phyloP scores from a whole-genome alignment of 2,113 vertebrate species.

The Oncorhynchus mykiss region DNA sequence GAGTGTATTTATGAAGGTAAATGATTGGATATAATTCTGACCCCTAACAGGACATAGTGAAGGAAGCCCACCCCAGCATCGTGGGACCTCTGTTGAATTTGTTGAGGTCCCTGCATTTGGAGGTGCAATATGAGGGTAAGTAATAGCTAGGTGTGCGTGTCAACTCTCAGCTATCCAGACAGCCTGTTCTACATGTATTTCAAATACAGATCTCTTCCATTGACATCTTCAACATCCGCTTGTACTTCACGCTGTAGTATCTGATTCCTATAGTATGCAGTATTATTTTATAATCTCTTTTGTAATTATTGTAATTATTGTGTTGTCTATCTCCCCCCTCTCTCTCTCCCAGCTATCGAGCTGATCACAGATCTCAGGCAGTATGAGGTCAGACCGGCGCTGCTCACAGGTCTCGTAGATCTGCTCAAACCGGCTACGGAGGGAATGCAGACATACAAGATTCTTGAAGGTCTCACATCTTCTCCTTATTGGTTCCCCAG shows the following conservation, averaged over 20 bases:
- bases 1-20: background rate
- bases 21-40: background rate
- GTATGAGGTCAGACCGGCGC: conserved; percentile 56
- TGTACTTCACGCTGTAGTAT: too few relatives aligned
- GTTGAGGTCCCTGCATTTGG: conserved; percentile 71
- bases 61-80: conserved; percentile 61
- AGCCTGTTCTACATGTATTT: too few relatives aligned
- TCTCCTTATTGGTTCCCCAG: background rate
- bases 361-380: conserved; percentile 74
- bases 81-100: conserved; percentile 66
- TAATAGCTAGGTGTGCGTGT: background rate
- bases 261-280: background rate
- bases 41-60: conserved; percentile 57
- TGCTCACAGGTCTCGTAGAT: conserved; percentile 75
- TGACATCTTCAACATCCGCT: too few relatives aligned
- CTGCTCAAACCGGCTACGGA: conserved; percentile 68
- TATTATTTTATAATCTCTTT: background rate
- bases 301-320: background rate
- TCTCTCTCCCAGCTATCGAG: conserved; percentile 66
- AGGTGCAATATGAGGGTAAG: conserved; percentile 80
- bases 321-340: background rate
- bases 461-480: conserved; percentile 49
- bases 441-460: conserved; percentile 24
- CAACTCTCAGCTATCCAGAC: background rate
- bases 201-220: background rate